These are phyloP conservation scores for Actinernus sp. DNA, from an alignment of 92 coral and sea anemone species.

Conservation along the genomic window DNA sequence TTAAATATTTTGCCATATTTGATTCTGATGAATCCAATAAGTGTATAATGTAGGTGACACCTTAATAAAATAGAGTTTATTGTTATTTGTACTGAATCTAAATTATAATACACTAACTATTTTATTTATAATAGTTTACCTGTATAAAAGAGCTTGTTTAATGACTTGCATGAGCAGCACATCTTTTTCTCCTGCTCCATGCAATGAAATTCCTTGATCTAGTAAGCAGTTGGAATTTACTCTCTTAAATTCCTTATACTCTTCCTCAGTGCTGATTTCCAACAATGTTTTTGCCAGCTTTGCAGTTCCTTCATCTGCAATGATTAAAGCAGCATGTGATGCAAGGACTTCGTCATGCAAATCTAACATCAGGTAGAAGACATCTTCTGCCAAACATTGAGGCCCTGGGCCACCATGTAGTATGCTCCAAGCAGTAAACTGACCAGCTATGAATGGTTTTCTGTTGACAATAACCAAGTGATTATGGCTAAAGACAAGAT, in stretches of 20 bases:
- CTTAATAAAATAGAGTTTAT: no score
- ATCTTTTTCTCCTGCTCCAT: slow-evolving; percentile 18
- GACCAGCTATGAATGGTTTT: slow-evolving; percentile 50
- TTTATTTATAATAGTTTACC: no score
- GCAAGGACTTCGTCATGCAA: slow-evolving; percentile 21
- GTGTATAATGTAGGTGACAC: no score
- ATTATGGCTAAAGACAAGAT: slow-evolving; percentile 34
- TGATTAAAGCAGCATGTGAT: no score
- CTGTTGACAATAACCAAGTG: slow-evolving; percentile 36
- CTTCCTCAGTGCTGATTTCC: slow-evolving; percentile 30
- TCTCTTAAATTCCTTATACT: slow-evolving; percentile 11
- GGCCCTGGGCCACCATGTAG: slow-evolving; percentile 59
- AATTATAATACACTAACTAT: not conserved
- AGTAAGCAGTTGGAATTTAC: slow-evolving; percentile 44
- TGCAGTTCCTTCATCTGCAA: no score
- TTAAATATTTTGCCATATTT: no score
- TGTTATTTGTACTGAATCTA: not conserved
- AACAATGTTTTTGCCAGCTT: slow-evolving; percentile 27
- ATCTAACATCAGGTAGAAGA: slow-evolving; percentile 40
- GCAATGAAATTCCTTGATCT: slow-evolving; percentile 38
- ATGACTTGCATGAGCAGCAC: slow-evolving; percentile 39
- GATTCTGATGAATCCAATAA: no score
- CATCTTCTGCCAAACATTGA: slow-evolving; percentile 40
- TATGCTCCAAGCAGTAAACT: slow-evolving; percentile 51
- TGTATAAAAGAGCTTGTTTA: slow-evolving; percentile 49